Conservation (phyloP, 2,888 invertebrate genomes). For the Dicyrtomina minuta region DNA sequence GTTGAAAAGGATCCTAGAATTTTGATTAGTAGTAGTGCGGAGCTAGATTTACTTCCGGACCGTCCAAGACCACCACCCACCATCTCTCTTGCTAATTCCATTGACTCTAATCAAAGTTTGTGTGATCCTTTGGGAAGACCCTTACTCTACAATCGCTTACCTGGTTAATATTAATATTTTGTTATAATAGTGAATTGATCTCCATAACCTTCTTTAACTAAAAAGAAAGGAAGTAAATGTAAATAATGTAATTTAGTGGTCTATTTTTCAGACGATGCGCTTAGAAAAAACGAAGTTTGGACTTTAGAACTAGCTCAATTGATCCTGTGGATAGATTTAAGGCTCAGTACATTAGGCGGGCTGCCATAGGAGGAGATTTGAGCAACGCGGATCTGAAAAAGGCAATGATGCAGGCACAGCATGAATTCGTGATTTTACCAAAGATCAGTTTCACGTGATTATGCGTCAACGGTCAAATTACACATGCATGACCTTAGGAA, state of each 20-base stretch:
- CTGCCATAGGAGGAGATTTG: conserved; percentile 36
- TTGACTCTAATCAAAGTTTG: conserved; percentile 37
- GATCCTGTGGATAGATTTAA: conserved; percentile 50
- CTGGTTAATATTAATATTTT: conserved; percentile 56
- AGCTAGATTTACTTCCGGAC: neutral
- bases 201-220: neutral
- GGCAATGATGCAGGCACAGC: conserved; percentile 42
- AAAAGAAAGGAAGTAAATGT: no score
- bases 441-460: conserved; percentile 42
- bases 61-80: conserved; percentile 45
- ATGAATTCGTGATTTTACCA: conserved; percentile 40
- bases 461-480: conserved; percentile 38
- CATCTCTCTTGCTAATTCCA: conserved; percentile 46
- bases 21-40: no score
- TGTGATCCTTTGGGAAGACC: conserved; percentile 67
- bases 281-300: conserved; percentile 48
- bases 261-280: conserved; percentile 47
- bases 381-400: conserved; percentile 37
- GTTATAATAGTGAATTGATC: neutral
- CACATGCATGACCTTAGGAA: neutral
- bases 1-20: no score
- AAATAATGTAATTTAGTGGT: neutral
- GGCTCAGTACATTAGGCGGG: conserved; percentile 42
- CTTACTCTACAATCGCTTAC: conserved; percentile 63
- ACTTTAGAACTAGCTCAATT: conserved; percentile 41